These are phyloP conservation scores for Zaprionus lineosus DNA, from an alignment of 2,888 invertebrate genomes.

Conservation along the genomic window DNA sequence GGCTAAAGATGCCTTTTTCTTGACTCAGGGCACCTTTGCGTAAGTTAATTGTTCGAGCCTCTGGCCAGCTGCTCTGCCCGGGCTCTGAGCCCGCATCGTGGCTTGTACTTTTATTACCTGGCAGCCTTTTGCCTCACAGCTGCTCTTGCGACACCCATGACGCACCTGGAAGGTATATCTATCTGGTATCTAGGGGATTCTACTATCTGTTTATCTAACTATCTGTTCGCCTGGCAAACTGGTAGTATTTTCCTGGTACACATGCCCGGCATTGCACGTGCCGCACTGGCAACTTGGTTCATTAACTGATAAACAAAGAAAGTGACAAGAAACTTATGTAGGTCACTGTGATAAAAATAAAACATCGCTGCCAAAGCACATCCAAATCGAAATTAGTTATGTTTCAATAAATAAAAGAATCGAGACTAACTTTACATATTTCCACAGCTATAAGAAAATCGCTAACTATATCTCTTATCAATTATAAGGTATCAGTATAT, in stretches of 20 bases:
- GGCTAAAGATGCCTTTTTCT: constrained; percentile 16
- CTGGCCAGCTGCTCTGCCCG: constrained; percentile 44
- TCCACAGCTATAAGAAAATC: no score
- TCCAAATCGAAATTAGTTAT: no score
- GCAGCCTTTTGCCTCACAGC: constrained; percentile 42
- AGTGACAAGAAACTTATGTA: constrained; percentile 32
- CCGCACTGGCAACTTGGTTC: constrained; percentile 40
- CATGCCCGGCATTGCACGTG: constrained; percentile 17
- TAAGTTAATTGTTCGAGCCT: constrained; percentile 52
- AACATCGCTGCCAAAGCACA: constrained; percentile 12
- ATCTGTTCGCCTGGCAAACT: constrained; percentile 43
- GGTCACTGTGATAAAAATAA: constrained; percentile 45
- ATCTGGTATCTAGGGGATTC: constrained; percentile 45
- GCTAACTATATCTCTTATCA: no score
- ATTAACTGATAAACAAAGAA: constrained; percentile 56
- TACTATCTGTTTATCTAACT: constrained; percentile 29
- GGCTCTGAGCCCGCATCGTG: constrained; percentile 40
- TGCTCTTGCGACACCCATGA: constrained; percentile 64
- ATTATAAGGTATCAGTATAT: no score
- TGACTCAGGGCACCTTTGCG: constrained; percentile 24
- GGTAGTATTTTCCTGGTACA: constrained; percentile 28
- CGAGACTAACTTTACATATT: no score
- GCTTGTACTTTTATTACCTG: constrained; percentile 61
- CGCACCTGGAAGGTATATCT: constrained; percentile 27
- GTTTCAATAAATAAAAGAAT: no score